Evolutionary conservation across 2,888 invertebrate species (phyloP), one percentile per base, ranked within the genome.

Genomic region (Phalera bucephala): DNA sequence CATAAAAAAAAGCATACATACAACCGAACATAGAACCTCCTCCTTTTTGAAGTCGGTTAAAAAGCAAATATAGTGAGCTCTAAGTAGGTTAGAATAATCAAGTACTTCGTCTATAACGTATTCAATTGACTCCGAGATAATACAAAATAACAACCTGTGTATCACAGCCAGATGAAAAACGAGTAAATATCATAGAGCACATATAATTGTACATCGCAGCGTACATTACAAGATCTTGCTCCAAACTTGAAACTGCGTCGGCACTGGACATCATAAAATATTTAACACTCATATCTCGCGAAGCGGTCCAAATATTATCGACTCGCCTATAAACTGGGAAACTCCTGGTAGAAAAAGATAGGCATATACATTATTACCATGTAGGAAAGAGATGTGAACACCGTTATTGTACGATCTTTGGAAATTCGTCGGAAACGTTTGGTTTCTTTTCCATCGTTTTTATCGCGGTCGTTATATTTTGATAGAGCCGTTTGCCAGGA

Each of bases 401-500:
- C 54, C 63, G 72, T 80, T 80, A 81, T 80, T 85, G 81, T 82
- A 73, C 75, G 82, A 82, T 83, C 84, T 86, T 88, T 83, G 80
- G 80, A 82, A 82, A 80, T 83, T 85, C 81, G 77, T 71, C 71
- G 80, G 79, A 76, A 82, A 75, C 75, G 78, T 81, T 87, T 84
- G 85, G 84, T 87, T 87, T 88, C 85, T 85, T 86, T 78, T 78
- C 82, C 80, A 84, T 85, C 85, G 86, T 75, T 87, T 87, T 89
- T 88, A 89, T 89, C 84, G 84, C 62, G 51, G 82, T 78, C 87
- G 87, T 89, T 89, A 89, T 84, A 82, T 87, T 88, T 89, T 89
- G 87, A 89, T 89, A 82, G 86, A 84, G 85, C 84, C 71, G 81
- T 88, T 85, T 73, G 70, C 72, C 63, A 58, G 76, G 80, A 86